A percentile compares a stretch with the other conserved stretches of the same genome.
Evolutionary conservation across 2,888 invertebrate genomes (phyloP).

Genomic region (Cepaea hortensis): DNA sequence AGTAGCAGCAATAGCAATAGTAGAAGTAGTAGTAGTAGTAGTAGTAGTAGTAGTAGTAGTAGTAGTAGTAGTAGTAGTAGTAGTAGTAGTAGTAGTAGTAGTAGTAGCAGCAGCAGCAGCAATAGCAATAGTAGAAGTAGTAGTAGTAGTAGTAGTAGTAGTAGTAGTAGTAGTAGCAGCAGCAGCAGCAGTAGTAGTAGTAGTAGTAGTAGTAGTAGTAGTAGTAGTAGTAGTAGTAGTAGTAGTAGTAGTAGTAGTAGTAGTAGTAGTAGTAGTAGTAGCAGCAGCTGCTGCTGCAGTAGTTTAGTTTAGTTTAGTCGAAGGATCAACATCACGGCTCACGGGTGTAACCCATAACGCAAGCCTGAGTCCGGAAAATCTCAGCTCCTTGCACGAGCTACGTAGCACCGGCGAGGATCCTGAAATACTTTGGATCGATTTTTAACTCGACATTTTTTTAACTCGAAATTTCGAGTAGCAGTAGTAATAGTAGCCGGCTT

Average conservation of each 20-base stretch:
- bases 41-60: not conserved
- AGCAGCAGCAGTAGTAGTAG: slow-evolving; percentile 7
- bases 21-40: not conserved
- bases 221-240: slow-evolving; percentile 25
- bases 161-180: not conserved
- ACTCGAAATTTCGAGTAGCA: not conserved
- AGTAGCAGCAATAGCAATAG: not conserved
- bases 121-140: not conserved
- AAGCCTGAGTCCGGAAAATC: too few species aligned
- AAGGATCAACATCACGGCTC: too few species aligned
- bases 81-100: not conserved
- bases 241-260: slow-evolving; percentile 8
- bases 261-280: not conserved
- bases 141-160: not conserved
- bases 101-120: not conserved
- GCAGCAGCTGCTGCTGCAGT: not conserved
- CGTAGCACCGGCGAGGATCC: too few species aligned
- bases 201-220: slow-evolving; percentile 20
- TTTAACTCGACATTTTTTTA: too few species aligned
- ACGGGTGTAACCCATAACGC: too few species aligned
- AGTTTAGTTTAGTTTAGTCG: too few species aligned
- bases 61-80: not conserved
- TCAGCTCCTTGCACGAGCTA: too few species aligned
- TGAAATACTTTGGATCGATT: too few species aligned
- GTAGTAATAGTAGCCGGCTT: not conserved